phyloP scores from a whole-genome alignment of 2,888 invertebrate genomes.

The Tanypteryx hageni region DNA sequence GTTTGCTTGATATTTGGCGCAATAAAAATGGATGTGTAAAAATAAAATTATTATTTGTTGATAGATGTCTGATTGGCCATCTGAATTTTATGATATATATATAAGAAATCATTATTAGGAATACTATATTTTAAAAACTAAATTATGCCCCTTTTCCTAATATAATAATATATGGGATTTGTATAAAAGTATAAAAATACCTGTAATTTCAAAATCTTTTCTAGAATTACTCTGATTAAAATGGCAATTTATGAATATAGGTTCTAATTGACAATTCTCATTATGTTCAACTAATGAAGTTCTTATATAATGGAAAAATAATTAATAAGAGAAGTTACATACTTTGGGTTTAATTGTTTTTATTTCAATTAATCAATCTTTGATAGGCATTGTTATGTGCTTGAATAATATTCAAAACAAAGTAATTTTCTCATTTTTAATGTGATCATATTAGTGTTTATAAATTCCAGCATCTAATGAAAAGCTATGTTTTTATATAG shows the following conservation, averaged over 20 bases:
- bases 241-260: conserved; percentile 6
- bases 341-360: not conserved
- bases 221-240: not conserved
- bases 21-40: not conserved
- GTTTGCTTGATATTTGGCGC: no score
- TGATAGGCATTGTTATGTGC: not conserved
- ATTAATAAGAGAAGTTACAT: conserved; percentile 5
- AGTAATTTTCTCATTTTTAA: not conserved
- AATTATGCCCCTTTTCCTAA: conserved; percentile 3
- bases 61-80: not conserved
- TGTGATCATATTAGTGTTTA: not conserved
- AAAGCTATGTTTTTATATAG: no score
- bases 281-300: not conserved
- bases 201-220: conserved; percentile 19
- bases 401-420: not conserved
- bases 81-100: not conserved
- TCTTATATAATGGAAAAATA: not conserved
- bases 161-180: conserved; percentile 32
- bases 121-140: not conserved
- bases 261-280: conserved; percentile 35
- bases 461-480: not conserved
- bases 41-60: conserved; percentile 19
- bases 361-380: not conserved
- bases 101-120: not conserved
- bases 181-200: conserved; percentile 63